Evolutionary conservation across 2,888 invertebrate species (phyloP).

Genomic region (Agrotis puta): DNA sequence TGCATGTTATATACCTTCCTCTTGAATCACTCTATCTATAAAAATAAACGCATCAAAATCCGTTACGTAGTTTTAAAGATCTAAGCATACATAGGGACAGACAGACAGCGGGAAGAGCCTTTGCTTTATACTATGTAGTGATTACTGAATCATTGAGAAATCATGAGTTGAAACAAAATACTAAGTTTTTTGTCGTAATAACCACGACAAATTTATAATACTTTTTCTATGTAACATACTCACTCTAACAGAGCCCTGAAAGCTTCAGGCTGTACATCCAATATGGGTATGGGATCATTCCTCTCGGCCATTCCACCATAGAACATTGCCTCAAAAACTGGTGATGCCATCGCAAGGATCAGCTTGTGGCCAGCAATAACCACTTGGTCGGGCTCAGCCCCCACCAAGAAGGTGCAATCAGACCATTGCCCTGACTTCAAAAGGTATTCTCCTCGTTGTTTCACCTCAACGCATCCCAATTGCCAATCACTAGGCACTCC

Average conservation of each 20-base stretch:
- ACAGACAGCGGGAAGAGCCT: too few relatives aligned
- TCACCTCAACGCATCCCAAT: conserved; percentile 93
- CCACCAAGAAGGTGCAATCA: conserved; percentile 96
- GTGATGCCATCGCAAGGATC: conserved; percentile 96
- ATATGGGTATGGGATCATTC: conserved; percentile 94
- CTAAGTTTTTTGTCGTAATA: too few relatives aligned
- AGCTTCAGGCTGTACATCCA: conserved; percentile 96
- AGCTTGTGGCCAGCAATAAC: conserved; percentile 94
- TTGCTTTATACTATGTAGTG: too few relatives aligned
- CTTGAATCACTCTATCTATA: too few relatives aligned
- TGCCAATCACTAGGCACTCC: conserved; percentile 94
- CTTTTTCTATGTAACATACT: conserved; percentile 70
- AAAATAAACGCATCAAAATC: too few relatives aligned
- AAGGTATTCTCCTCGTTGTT: conserved; percentile 94
- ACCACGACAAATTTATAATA: neutral
- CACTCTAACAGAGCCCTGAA: conserved; percentile 95
- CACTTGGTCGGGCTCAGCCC: conserved; percentile 94
- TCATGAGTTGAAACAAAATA: too few relatives aligned
- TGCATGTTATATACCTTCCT: too few relatives aligned
- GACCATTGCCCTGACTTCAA: conserved; percentile 96
- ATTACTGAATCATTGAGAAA: neutral
- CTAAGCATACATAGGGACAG: too few relatives aligned
- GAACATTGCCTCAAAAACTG: conserved; percentile 97
- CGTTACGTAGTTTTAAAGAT: too few relatives aligned
- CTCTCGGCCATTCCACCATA: conserved; percentile 96